Base-by-base conservation (phyloP, 2,113 vertebrate genomes). In the Acanthochromis polyacanthus region DNA sequence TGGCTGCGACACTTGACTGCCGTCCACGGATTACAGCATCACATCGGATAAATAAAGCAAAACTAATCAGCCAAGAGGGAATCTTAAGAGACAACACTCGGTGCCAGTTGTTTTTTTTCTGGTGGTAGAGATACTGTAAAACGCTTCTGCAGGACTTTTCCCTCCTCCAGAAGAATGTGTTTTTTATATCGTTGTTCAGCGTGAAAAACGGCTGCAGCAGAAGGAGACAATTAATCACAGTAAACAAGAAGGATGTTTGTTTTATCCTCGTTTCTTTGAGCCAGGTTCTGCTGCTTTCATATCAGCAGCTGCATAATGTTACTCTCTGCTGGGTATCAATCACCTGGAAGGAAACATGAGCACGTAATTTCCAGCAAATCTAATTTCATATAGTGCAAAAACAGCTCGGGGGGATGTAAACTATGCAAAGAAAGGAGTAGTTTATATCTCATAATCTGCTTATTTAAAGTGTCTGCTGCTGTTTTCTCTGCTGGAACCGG, bases 391-490 rank as follows among this genome's bases (percentile, higher is more conserved):
- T 57, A 40, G 60, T 38, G 40, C 51, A 77, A 6, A 30, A 70
- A 83, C 46, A 25, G 59, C 81, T 74, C 2, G 22, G 25, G 30
- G 80, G 43, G 2, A 57, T 51, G 48, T 60, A 77, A 70, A 70
- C 38, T 14, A 52, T 71, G 65, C 70, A 64, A 36, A 71, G 19
- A 64, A 12, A 62, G 55, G 30, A 50, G 60, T 46, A 48, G 38
- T 70, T 74, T 83, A 70, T 79, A 52, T 17, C 45, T 50, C 8
- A 11, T 76, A 80, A 77, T 85, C 53, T 52, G 53, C 80, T 85
- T 88, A 81, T 80, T 75, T 56, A 59, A 72, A 77, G 68, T 51
- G n/a, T 30, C 56, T 50, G 36, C 38, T 28, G 72, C 62, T 71
- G 20, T 32, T 71, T 56, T 66, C 67, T 50, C 67, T 50, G 16